These are phyloP conservation scores for Drosophila sturtevanti DNA, from an alignment of 1,140 invertebrate genomes.

Conservation along the genomic window DNA sequence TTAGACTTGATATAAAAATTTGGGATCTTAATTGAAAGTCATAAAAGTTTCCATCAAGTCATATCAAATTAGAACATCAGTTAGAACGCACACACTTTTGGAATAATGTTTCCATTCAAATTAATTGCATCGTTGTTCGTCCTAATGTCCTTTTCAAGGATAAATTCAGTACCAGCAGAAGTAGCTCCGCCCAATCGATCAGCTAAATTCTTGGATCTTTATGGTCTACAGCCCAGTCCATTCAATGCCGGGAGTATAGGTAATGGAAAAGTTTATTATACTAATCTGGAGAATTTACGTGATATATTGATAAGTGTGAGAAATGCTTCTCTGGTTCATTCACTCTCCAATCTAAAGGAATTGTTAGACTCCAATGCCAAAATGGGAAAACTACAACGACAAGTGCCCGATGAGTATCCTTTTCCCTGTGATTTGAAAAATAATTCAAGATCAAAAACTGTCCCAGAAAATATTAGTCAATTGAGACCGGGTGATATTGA, in stretches of 20 bases:
- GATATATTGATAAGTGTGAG: constrained; percentile 5
- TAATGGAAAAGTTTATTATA: constrained; percentile 28
- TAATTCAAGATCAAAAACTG: constrained; percentile 53
- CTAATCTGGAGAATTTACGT: constrained; percentile 29
- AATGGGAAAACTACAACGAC: constrained; percentile 43
- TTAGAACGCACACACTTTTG: background rate
- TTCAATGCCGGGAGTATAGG: background rate
- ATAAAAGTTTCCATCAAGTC: background rate
- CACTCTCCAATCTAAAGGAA: background rate
- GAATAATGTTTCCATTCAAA: background rate
- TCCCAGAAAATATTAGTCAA: constrained; percentile 79
- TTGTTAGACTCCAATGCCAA: background rate
- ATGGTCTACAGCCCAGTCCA: background rate
- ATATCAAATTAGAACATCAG: background rate
- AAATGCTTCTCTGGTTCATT: constrained; percentile 7
- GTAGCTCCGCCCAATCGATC: constrained; percentile 14
- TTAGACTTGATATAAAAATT: background rate
- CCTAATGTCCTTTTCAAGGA: background rate
- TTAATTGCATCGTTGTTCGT: background rate
- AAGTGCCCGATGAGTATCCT: constrained; percentile 6
- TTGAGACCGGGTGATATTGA: constrained; percentile 87
- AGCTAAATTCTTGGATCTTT: constrained; percentile 11
- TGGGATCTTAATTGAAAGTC: background rate
- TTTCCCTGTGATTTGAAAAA: constrained; percentile 52
- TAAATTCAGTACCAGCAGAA: background rate